phyloP scores from a whole-genome alignment of 2,797 vertebrate genomes.

The Manis crassicaudata region DNA sequence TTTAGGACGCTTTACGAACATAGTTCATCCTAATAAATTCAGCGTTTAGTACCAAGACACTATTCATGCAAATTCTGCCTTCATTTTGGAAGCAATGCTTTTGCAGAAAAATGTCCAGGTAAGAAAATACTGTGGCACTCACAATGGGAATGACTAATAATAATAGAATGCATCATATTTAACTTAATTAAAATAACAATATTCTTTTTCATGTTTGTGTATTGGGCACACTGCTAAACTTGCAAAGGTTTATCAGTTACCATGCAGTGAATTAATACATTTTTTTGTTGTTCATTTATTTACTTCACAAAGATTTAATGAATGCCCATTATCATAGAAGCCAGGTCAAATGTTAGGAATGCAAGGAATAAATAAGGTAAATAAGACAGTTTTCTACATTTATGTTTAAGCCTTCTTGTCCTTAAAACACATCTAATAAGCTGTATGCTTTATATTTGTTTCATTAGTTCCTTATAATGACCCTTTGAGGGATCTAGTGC shows the following conservation, averaged over 20 bases:
- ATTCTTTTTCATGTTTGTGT: conserved; percentile 9
- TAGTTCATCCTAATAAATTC: conserved; percentile 42
- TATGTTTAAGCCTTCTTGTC: not conserved
- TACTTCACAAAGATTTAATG: conserved; percentile 57
- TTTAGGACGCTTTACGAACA: conserved; percentile 58
- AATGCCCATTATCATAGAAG: not conserved
- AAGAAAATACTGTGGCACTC: conserved; percentile 28
- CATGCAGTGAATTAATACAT: conserved; percentile 29
- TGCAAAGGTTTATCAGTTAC: conserved; percentile 13
- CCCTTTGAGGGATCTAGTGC: not conserved
- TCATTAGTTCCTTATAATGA: not conserved
- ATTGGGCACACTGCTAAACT: not conserved
- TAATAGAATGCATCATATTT: conserved; percentile 8
- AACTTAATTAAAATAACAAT: not conserved
- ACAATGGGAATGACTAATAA: not conserved
- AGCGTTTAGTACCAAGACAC: not conserved
- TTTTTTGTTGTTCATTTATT: conserved; percentile 3
- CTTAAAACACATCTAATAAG: not conserved
- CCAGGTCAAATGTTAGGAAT: not conserved
- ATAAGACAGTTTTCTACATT: not conserved
- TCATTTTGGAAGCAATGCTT: conserved; percentile 29
- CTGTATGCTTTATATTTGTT: not conserved
- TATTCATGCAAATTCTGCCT: conserved; percentile 31
- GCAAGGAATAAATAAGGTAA: conserved; percentile 13
- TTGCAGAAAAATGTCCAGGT: conserved; percentile 38